phyloP scores from a whole-genome alignment of 1,140 invertebrate genomes.

The Drosophila bifasciata region DNA sequence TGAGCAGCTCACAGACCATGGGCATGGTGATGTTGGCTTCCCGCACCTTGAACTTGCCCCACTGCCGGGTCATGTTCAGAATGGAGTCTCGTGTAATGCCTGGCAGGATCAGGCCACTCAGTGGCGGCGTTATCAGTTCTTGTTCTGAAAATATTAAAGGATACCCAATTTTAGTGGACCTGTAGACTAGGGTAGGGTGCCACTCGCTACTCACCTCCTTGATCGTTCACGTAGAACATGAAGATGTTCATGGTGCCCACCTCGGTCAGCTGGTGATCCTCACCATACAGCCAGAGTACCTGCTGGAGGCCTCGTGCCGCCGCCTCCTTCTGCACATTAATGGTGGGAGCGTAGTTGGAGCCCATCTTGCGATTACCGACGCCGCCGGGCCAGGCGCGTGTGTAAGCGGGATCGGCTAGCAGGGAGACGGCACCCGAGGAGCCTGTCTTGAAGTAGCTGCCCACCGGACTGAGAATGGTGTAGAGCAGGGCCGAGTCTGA shows the following conservation, averaged over 20 bases:
- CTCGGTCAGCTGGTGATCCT: constrained; percentile 97
- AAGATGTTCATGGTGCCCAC: constrained; percentile 99
- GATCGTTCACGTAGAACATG: constrained; percentile 93
- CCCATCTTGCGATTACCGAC: constrained; percentile 98
- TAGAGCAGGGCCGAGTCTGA: constrained; percentile 95
- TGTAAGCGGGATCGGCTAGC: constrained; percentile 85
- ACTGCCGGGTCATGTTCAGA: constrained; percentile 91
- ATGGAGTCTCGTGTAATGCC: constrained; percentile 96
- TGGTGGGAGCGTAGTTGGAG: constrained; percentile 95
- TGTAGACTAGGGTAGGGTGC: not conserved
- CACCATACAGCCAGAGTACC: constrained; percentile 98
- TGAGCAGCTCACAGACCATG: constrained; percentile 89
- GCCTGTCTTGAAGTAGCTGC: constrained; percentile 93
- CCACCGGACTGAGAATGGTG: constrained; percentile 96
- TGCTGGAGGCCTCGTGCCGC: constrained; percentile 93
- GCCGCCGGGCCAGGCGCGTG: constrained; percentile 97
- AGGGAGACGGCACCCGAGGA: constrained; percentile 88
- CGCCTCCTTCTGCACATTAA: constrained; percentile 93
- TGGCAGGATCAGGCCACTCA: constrained; percentile 96
- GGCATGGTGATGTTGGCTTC: constrained; percentile 95
- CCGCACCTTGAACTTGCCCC: constrained; percentile 94
- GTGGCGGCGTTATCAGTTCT: constrained; percentile 96
- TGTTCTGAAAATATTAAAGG: constrained; percentile 88
- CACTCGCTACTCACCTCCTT: constrained; percentile 90
- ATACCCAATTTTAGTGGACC: constrained; percentile 9